A percentile compares a stretch with the other conserved stretches of the same genome.
These are phyloP conservation scores for Agrotis segetum DNA, from an alignment of 2,888 invertebrate species.

Conservation along the genomic window DNA sequence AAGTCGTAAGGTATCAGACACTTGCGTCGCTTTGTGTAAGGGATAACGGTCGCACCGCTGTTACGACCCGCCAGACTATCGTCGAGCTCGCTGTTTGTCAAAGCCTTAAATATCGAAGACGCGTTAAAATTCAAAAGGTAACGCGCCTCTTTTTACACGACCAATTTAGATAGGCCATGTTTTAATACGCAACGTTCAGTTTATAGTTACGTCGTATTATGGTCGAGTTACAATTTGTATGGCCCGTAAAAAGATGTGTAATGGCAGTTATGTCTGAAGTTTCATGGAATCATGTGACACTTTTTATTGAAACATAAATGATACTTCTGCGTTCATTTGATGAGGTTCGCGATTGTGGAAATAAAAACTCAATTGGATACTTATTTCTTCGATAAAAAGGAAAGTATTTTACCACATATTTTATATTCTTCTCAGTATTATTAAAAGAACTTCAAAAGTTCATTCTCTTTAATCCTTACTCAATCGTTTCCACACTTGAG, in stretches of 20 bases:
- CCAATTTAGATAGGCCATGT: constrained; percentile 38
- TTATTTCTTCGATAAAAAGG: constrained; percentile 4
- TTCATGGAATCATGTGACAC: constrained; percentile 26
- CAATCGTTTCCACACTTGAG: constrained; percentile 40
- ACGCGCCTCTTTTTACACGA: constrained; percentile 27
- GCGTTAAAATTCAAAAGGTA: constrained; percentile 41
- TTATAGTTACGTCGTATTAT: constrained; percentile 53
- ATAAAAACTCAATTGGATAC: constrained; percentile 20
- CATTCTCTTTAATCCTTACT: constrained; percentile 18
- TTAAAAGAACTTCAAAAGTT: constrained; percentile 27
- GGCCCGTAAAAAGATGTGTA: constrained; percentile 55
- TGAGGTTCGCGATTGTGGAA: constrained; percentile 2
- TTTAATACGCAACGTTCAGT: constrained; percentile 25
- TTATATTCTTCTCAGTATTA: constrained; percentile 6
- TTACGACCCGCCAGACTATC: too few relatives aligned
- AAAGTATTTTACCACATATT: constrained; percentile 5
- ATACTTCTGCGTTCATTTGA: constrained; percentile 8
- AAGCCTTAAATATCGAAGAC: constrained; percentile 48
- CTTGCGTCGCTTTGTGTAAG: too few relatives aligned
- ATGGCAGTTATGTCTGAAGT: constrained; percentile 46
- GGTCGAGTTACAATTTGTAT: constrained; percentile 61
- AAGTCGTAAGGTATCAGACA: too few relatives aligned
- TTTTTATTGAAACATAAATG: constrained; percentile 53
- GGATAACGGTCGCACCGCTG: too few relatives aligned
- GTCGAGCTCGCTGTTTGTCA: too few relatives aligned